Conservation (phyloP, 2,113 vertebrate species). For the Saiga tatarica region DNA sequence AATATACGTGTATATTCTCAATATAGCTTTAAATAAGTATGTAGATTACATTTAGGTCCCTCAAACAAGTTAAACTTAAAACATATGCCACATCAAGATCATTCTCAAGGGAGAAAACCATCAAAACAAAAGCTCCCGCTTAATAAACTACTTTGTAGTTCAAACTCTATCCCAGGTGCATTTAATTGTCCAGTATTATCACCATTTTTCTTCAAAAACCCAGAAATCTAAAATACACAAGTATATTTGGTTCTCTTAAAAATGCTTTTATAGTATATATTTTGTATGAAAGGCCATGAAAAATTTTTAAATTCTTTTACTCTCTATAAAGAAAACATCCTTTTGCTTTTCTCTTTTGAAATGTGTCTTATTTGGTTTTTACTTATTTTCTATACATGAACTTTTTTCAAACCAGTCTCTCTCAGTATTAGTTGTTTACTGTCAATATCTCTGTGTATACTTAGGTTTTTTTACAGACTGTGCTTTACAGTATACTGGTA, state of each 20-base stretch:
- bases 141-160: conserved; percentile 26
- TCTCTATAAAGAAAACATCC: conserved; percentile 21
- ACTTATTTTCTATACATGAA: conserved; percentile 21
- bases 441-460: not conserved
- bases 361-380: conserved; percentile 29
- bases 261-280: not conserved
- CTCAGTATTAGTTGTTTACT: conserved; percentile 10
- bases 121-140: conserved; percentile 31
- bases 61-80: conserved; percentile 44
- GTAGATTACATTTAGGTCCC: not conserved
- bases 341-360: conserved; percentile 42
- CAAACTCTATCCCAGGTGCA: conserved; percentile 15
- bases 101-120: conserved; percentile 45
- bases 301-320: not conserved
- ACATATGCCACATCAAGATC: conserved; percentile 8
- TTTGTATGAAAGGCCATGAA: conserved; percentile 7
- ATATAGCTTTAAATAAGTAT: not conserved
- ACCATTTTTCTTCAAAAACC: conserved; percentile 23
- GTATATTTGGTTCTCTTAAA: conserved; percentile 21
- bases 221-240: conserved; percentile 10
- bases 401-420: conserved; percentile 31
- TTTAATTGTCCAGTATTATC: conserved; percentile 7
- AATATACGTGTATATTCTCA: not conserved
- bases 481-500: not conserved
- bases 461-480: conserved; percentile 21